Percentiles rank a stretch among this genome's conserved stretches.
Evolutionary conservation across 1,140 invertebrate genomes (phyloP).

Genomic region (Scaptodrosophila lebanonensis): DNA sequence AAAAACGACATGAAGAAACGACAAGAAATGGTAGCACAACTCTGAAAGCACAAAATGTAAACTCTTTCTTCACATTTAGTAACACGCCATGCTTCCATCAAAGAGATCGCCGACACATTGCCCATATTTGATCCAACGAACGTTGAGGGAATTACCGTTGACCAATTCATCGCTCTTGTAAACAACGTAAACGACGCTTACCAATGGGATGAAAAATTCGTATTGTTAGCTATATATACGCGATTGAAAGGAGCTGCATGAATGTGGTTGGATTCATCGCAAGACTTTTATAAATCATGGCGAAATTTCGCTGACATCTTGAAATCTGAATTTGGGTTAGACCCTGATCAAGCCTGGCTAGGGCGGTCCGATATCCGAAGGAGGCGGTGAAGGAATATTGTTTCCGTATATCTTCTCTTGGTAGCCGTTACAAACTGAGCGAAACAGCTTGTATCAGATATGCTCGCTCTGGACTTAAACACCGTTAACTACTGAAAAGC

Average conservation of each 20-base stretch:
- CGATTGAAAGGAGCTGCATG: conserved; percentile 6
- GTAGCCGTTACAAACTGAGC: background rate
- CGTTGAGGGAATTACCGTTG: background rate
- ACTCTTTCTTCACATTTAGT: background rate
- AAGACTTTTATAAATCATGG: background rate
- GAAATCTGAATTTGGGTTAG: background rate
- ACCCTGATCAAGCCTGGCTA: background rate
- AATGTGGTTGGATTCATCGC: conserved; percentile 4
- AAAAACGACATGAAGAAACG: too few species aligned
- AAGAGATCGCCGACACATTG: background rate
- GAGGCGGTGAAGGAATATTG: conserved; percentile 17
- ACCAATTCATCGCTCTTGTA: background rate
- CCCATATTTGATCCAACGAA: background rate
- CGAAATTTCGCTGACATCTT: background rate
- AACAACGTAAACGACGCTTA: too few species aligned
- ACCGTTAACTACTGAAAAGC: conserved; percentile 4
- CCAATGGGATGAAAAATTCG: too few species aligned
- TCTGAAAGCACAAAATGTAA: too few species aligned
- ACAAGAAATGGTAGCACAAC: too few species aligned
- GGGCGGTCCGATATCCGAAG: background rate
- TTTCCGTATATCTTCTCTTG: conserved; percentile 7
- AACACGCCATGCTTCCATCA: background rate
- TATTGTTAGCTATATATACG: too few species aligned
- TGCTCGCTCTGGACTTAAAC: conserved; percentile 2
- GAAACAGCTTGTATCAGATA: conserved; percentile 19